These are phyloP conservation scores for Periphyllus acericola DNA, from an alignment of 2,888 invertebrate species.

Conservation along the genomic window DNA sequence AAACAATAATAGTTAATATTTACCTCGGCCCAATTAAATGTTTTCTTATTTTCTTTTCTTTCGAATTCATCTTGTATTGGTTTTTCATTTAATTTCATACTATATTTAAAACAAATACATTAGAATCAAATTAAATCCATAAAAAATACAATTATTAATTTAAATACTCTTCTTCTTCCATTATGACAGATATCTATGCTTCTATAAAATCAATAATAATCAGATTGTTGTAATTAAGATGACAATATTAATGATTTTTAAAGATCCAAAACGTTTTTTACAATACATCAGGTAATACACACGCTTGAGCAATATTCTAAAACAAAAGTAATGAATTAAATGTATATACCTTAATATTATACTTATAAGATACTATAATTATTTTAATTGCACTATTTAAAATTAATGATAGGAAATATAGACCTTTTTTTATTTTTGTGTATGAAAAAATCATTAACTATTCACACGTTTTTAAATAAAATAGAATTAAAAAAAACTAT, in stretches of 20 bases:
- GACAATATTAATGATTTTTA: not conserved
- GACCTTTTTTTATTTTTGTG: too few species aligned
- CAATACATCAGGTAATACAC: not conserved
- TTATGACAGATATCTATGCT: not conserved
- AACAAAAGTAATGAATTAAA: conserved; percentile 1
- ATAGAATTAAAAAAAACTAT: too few species aligned
- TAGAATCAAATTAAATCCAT: not conserved
- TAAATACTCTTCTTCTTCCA: conserved; percentile 36
- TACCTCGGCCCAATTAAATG: conserved; percentile 53
- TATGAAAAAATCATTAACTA: too few species aligned
- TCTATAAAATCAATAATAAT: not conserved
- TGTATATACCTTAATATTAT: not conserved
- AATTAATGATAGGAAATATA: too few species aligned
- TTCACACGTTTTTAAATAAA: too few species aligned
- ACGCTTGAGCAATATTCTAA: not conserved
- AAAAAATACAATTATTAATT: not conserved
- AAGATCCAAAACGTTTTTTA: not conserved
- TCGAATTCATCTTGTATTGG: not conserved
- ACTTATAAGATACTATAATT: too few species aligned
- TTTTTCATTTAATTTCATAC: conserved; percentile 21
- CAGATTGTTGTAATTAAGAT: not conserved
- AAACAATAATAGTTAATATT: not conserved
- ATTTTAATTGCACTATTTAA: too few species aligned
- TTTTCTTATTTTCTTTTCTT: not conserved
- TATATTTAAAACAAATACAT: not conserved